Evolutionary conservation across 2,888 invertebrate genomes (phyloP).

Genomic region (Halictus ligatus): DNA sequence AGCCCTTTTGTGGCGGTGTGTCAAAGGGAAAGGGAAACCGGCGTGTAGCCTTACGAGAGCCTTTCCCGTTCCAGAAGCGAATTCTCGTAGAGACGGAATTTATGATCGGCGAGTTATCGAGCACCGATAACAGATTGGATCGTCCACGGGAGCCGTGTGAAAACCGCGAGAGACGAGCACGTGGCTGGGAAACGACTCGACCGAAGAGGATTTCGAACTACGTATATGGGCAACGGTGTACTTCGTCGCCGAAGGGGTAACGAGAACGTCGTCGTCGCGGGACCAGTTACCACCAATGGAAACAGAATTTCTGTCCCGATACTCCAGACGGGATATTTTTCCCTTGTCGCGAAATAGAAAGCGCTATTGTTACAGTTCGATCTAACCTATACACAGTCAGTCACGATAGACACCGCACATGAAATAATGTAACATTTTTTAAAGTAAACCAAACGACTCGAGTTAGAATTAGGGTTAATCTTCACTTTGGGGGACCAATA

Average conservation of each 20-base stretch:
- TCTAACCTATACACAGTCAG: background rate
- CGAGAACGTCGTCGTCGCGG: background rate
- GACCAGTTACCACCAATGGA: background rate
- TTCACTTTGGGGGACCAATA: no score
- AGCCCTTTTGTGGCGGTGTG: slow-evolving; percentile 6
- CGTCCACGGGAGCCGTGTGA: slow-evolving; percentile 45
- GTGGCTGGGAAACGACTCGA: slow-evolving; percentile 32
- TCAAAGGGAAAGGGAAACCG: slow-evolving; percentile 31
- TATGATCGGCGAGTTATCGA: slow-evolving; percentile 70
- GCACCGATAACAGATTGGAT: slow-evolving; percentile 49
- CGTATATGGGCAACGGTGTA: background rate
- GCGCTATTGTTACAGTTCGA: background rate
- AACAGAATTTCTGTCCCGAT: background rate
- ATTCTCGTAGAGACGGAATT: slow-evolving; percentile 62
- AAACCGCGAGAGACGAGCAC: slow-evolving; percentile 44
- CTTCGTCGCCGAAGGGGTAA: background rate
- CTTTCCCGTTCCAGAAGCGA: slow-evolving; percentile 55
- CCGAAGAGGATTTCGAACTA: background rate
- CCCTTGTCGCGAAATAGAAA: background rate
- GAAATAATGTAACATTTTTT: background rate
- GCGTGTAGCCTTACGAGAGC: slow-evolving; percentile 43
- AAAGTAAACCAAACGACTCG: no score
- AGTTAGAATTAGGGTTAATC: background rate
- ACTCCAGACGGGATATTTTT: background rate
- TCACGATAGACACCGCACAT: background rate